Evolutionary conservation across 1,140 invertebrate species (phyloP), one percentile per base, ranked within the genome.

Genomic region (Euura lappo): DNA sequence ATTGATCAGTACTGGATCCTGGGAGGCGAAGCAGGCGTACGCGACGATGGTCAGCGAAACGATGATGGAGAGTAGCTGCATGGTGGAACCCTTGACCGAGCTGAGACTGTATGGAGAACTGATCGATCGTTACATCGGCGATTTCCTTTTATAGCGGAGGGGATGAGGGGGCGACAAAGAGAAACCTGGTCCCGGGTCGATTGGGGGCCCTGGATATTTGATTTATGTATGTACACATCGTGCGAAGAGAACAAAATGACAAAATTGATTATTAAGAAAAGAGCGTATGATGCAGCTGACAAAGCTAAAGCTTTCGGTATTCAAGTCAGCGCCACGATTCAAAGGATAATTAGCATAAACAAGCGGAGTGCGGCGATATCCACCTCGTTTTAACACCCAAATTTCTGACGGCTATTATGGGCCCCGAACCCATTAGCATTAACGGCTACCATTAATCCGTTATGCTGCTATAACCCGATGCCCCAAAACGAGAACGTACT

Each of bases 1-100:
- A 76, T 79, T 79, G n/a, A 78, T 78, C 7, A 79, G 8, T 13
- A 79, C 72, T 6, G 77, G 43, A n/a, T 80, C 75, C 28, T 68
- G 72, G 51, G 51, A n/a, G 51, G 51, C 28, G 28, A 28, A 28
- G 28, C 6, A n/a, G 51, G 10, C 0, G 3, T 60, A 28, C 28
- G 28, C 28, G 28, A 28, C 28, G 28, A 28, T 28, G 28, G 28
- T 28, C 28, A 28, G 28, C 28, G 28, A 28, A 28, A 28, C 28
- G 28, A 28, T 28, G 28, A 28, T 28, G 28, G 28, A 28, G 28
- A 28, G 28, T 28, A 28, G 1, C 28, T 28, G 28, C 28, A 28
- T 28, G 28, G 28, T 28, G 28, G 28, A 28, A 28, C 28, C 28
- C 28, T 28, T 28, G 28, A 28, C 28, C 28, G 28, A 1, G 28